phyloP scores from a whole-genome alignment of 2,888 invertebrate genomes.

The Spisula solida region DNA sequence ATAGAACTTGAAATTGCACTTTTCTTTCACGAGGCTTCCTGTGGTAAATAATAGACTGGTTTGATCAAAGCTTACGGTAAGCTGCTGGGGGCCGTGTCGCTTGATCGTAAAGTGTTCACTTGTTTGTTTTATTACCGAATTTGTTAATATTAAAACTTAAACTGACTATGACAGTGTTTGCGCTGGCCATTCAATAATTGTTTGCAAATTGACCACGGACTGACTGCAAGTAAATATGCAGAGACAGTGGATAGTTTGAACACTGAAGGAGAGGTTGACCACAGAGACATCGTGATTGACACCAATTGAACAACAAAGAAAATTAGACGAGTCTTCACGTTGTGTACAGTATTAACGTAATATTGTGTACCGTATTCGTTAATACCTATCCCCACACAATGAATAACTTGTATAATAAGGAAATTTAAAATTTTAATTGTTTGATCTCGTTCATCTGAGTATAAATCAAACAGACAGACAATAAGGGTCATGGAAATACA shows the following conservation, averaged over 20 bases:
- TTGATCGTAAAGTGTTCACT: neutral
- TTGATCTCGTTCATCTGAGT: too few species aligned
- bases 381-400: neutral
- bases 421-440: too few species aligned
- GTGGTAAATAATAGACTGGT: neutral
- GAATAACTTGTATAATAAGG: too few species aligned
- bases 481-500: too few species aligned
- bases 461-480: too few species aligned
- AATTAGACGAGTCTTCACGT: neutral
- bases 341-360: neutral
- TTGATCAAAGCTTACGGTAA: conserved; percentile 9
- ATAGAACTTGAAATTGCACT: neutral
- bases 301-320: neutral
- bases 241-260: neutral
- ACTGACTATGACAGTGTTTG: neutral
- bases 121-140: neutral
- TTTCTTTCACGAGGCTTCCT: neutral
- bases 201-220: conserved; percentile 1
- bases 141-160: neutral
- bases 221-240: neutral
- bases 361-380: neutral
- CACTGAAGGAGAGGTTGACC: neutral
- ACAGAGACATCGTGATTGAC: neutral
- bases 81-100: neutral
- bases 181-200: neutral